phyloP scores from a whole-genome alignment of 2,888 invertebrate genomes.

The Ophioninae sp. region DNA sequence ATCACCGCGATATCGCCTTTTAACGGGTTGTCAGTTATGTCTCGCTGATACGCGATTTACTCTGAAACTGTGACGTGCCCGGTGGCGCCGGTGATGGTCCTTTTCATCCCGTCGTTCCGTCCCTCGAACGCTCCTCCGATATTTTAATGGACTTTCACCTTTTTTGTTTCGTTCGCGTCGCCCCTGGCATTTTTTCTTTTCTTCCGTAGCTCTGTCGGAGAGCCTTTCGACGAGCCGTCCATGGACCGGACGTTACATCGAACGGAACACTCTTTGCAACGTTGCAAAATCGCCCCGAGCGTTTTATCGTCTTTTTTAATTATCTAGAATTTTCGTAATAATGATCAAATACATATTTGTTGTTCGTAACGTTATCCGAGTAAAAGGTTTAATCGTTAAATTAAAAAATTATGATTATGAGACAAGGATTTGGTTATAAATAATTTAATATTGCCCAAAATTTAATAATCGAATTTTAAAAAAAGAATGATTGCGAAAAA shows the following conservation, averaged over 20 bases:
- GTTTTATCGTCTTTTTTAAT: not conserved
- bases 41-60: conserved; percentile 31
- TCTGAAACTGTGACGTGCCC: conserved; percentile 23
- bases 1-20: conserved; percentile 22
- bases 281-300: not conserved
- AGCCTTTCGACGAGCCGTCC: not conserved
- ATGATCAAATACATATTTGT: too few relatives aligned
- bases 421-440: too few relatives aligned
- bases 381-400: too few relatives aligned
- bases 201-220: conserved; percentile 15
- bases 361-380: too few relatives aligned
- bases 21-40: conserved; percentile 37
- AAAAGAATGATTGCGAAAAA: too few relatives aligned
- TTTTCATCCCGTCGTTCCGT: not conserved
- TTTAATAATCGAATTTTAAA: too few relatives aligned
- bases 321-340: too few relatives aligned
- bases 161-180: conserved; percentile 7
- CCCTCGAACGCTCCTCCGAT: not conserved
- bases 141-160: conserved; percentile 46
- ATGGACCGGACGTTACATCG: not conserved
- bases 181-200: not conserved
- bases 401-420: too few relatives aligned
- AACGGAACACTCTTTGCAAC: not conserved
- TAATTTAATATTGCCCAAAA: too few relatives aligned
- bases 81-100: conserved; percentile 6